Base-by-base conservation (phyloP, 2,113 vertebrate species). In the Callocephalon fimbriatum region DNA sequence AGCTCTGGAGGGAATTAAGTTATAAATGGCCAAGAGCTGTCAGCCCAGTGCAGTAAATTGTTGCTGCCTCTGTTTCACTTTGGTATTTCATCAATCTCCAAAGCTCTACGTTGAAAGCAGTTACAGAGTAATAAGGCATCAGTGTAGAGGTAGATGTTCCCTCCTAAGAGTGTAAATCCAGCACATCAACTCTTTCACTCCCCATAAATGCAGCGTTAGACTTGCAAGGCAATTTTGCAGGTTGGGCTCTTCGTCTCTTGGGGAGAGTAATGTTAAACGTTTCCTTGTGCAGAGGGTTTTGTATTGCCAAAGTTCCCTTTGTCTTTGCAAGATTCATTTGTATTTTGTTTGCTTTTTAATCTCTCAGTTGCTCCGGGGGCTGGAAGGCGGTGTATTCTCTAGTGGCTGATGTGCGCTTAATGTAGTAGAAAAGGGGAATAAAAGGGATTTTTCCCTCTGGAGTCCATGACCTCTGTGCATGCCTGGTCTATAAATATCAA, bases 221-320 rank as follows among this genome's bases (percentile, higher is more conserved):
- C 53, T 67, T 2, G 12, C 16, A 15, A 17, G 0, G 1, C 7
- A 48, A 0, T 17, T 53, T 26, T 35, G 83, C 48, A 15, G 47
- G 15, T 50, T 0, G 5, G 38, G 2, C 0, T 13, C 45, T 85
- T 25, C 25, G 4, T 38, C 72, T 76, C 22, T 54, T 1, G 1
- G 20, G 48, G 61, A 21, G 54, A 23, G 73, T 8, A 3, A 27
- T 20, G 47, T 59, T 45, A 16, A 77, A 32, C 1, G 3, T 32
- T 58, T 71, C 84, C 44, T 29, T 4, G 29, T 7, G 66, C 7
- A 5, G 20, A 93, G 59, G 74, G 58, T 23, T 14, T 7, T 58
- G 3, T 25, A 3, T 56, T 45, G 37, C 42, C 66, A 9, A 68
- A 62, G 17, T 40, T 51, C 37, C 38, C 13, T n/a, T 38, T 62